A percentile compares a stretch with the other conserved stretches of the same genome.
phyloP scores from a whole-genome alignment of 2,797 vertebrate genomes.

The Neostethus bicornis region DNA sequence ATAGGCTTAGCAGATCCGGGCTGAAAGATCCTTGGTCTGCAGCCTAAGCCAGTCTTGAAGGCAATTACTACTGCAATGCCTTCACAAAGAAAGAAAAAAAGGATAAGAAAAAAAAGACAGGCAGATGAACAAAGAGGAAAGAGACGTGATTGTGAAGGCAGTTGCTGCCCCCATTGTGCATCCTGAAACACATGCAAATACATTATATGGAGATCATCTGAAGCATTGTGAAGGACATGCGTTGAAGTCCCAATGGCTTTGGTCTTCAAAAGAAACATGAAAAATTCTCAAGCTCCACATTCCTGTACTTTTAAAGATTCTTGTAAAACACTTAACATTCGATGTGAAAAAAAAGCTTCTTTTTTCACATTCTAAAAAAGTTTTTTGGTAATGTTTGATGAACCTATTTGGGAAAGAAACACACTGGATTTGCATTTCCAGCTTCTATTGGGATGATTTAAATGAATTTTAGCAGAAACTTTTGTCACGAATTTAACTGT shows the following conservation, averaged over 20 bases:
- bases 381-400: too few species aligned
- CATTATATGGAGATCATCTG: conserved; percentile 7
- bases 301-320: conserved; percentile 39
- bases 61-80: conserved; percentile 60
- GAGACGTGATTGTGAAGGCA: conserved; percentile 8
- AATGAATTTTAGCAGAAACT: too few species aligned
- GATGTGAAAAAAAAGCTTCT: too few species aligned
- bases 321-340: too few species aligned
- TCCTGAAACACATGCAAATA: conserved; percentile 14
- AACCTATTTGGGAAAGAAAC: too few species aligned
- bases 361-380: too few species aligned
- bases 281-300: conserved; percentile 60
- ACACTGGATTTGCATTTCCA: too few species aligned
- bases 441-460: too few species aligned
- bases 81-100: conserved; percentile 18
- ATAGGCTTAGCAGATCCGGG: conserved; percentile 75
- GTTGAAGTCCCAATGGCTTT: too few species aligned
- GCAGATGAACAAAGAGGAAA: conserved; percentile 8
- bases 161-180: conserved; percentile 20
- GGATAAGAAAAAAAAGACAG: conserved; percentile 5
- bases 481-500: too few species aligned
- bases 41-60: conserved; percentile 61
- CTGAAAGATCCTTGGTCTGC: conserved; percentile 56
- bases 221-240: conserved; percentile 3
- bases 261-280: conserved; percentile 50